Evolutionary conservation across 2,797 vertebrate species (phyloP), one percentile per base, ranked within the genome.

Genomic region (Pampus argenteus): DNA sequence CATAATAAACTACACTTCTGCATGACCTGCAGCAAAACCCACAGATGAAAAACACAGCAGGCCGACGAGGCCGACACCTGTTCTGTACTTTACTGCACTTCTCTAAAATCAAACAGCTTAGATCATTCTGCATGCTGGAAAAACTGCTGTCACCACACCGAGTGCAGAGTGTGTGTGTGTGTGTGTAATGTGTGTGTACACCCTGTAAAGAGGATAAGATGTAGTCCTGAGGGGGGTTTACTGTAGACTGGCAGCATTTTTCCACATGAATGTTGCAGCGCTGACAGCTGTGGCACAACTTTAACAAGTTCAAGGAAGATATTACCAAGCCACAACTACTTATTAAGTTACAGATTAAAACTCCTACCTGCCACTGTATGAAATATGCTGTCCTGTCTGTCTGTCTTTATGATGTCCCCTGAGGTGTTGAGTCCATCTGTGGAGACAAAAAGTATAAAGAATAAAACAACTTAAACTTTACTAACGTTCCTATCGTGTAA

Each of bases 401-500:
- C 62, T 71, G 71, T 87, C 76, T 89, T 86, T 87, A 93, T 2
- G 69, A 84, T 69, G 81, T 76, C 56, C 66, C 68, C 81, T 67
- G 62, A 76, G 51, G 81, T 69, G 73, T 65, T 25, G 82, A 77
- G 74, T 92, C 92, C 93, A 94, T 95, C 94, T 95, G 92, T 38
- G 28, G 77, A 77, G 57, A 82, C 71, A 81, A 72, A 78, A 1
- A 61, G 25, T 8, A 45, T 10, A 62, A n/a, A 47, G 40, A 6
- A 51, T 3, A 14, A 10, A 45, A 40, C 18, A 63, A 25, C 9
- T 22, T 44, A 36, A 50, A n/a, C n/a, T n/a, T n/a, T n/a, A n/a
- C n/a, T n/a, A n/a, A n/a, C n/a, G n/a, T n/a, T n/a, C n/a, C n/a
- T n/a, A n/a, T n/a, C n/a, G n/a, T n/a, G n/a, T n/a, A n/a, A n/a